Conservation (phyloP, 2,888 invertebrate species). For the Orchesella flavescens region DNA sequence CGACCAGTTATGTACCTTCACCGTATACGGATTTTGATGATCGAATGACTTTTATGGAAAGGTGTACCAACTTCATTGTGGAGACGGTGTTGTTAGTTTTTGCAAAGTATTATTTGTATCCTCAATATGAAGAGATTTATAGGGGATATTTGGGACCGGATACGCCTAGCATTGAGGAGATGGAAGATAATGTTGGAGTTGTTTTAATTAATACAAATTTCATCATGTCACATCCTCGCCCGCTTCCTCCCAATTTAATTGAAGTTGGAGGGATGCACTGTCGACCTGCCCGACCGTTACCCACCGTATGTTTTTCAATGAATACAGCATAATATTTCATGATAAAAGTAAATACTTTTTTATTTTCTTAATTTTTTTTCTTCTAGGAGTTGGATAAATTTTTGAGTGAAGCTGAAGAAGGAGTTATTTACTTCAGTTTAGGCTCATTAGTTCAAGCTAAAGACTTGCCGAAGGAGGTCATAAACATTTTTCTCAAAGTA, state of each 20-base stretch:
- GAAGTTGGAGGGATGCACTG: constrained; percentile 76
- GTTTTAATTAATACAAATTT: constrained; percentile 71
- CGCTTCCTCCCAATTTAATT: constrained; percentile 69
- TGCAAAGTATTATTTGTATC: constrained; percentile 73
- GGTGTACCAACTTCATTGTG: constrained; percentile 69
- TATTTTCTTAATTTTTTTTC: not conserved
- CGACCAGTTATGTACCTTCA: constrained; percentile 73
- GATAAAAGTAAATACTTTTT: constrained; percentile 2
- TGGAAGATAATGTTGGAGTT: constrained; percentile 70
- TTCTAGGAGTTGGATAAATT: constrained; percentile 64
- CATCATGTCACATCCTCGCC: constrained; percentile 65
- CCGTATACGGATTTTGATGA: constrained; percentile 70
- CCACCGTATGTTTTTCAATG: constrained; percentile 76
- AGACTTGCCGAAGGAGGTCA: constrained; percentile 84
- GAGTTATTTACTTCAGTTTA: constrained; percentile 89
- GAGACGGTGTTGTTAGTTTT: constrained; percentile 74
- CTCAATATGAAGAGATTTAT: constrained; percentile 56
- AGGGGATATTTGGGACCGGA: constrained; percentile 74
- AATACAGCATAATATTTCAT: not conserved
- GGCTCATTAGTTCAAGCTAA: constrained; percentile 87
- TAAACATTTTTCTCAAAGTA: constrained; percentile 82
- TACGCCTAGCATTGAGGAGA: constrained; percentile 64
- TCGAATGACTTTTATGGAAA: constrained; percentile 71
- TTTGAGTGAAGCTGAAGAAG: constrained; percentile 77
- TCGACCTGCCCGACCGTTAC: constrained; percentile 81